Conservation (phyloP, 1,140 invertebrate genomes). For the Cheumatopsyche charites region DNA sequence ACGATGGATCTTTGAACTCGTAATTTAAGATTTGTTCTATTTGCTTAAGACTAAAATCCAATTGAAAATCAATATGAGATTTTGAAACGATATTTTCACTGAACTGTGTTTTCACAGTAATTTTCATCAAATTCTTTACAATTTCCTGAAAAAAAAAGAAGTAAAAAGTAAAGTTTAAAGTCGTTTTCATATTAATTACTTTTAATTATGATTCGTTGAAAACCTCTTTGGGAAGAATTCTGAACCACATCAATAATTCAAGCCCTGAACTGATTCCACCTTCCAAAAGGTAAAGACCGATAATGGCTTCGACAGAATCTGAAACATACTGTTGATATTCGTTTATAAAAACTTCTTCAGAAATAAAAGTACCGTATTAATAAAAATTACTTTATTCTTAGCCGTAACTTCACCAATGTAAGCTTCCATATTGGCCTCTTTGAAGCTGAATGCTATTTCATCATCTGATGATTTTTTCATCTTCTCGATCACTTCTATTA, state of each 20-base stretch:
- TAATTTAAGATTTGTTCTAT: conserved; percentile 72
- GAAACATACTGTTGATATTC: conserved; percentile 71
- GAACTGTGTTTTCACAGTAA: conserved; percentile 52
- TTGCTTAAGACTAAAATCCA: conserved; percentile 56
- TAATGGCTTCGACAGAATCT: conserved; percentile 83
- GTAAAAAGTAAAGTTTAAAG: too few relatives aligned
- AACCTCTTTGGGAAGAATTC: conserved; percentile 64
- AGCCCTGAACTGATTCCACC: conserved; percentile 63
- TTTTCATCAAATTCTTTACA: background rate
- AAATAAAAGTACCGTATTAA: too few relatives aligned
- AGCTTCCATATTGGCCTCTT: background rate
- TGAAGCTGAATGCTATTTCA: background rate
- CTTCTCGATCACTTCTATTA: background rate
- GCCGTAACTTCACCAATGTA: background rate
- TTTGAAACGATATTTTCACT: background rate
- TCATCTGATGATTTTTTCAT: background rate
- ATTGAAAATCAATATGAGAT: conserved; percentile 55
- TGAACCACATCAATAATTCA: conserved; percentile 76
- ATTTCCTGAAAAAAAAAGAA: background rate
- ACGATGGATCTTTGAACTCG: conserved; percentile 67
- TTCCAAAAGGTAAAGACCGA: conserved; percentile 76
- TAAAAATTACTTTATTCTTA: too few relatives aligned
- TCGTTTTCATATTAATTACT: too few relatives aligned
- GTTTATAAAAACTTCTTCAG: too few relatives aligned
- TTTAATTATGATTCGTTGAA: too few relatives aligned